These are phyloP conservation scores for Malurus melanocephalus DNA, from an alignment of 2,113 vertebrate species.

Conservation along the genomic window DNA sequence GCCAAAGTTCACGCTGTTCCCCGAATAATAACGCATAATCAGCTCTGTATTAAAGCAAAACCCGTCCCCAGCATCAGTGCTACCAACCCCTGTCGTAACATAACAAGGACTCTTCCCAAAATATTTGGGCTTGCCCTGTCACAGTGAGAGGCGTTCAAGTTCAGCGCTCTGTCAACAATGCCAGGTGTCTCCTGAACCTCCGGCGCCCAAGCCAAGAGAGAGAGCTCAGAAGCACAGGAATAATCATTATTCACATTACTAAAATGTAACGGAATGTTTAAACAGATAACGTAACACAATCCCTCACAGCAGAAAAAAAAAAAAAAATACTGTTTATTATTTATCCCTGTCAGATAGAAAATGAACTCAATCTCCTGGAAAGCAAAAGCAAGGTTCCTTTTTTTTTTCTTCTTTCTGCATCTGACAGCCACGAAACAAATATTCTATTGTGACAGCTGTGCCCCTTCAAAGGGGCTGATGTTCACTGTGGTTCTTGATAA, in stretches of 20 bases:
- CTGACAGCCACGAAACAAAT: background rate
- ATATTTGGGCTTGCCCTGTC: constrained; percentile 52
- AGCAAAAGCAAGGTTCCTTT: background rate
- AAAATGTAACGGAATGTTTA: constrained; percentile 56
- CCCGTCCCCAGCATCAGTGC: background rate
- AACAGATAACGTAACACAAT: constrained; percentile 60
- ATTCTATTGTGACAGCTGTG: background rate
- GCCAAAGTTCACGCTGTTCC: constrained; percentile 12
- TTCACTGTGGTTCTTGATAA: background rate
- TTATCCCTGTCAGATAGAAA: constrained; percentile 44
- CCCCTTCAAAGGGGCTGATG: background rate
- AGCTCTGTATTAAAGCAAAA: background rate
- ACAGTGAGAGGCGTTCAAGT: constrained; percentile 50
- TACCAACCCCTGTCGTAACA: constrained; percentile 34
- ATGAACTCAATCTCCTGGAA: constrained; percentile 32
- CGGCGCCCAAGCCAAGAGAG: constrained; percentile 23
- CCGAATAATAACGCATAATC: constrained; percentile 13
- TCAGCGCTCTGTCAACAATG: constrained; percentile 55
- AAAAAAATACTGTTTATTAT: constrained; percentile 20
- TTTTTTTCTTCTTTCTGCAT: background rate
- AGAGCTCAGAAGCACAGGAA: constrained; percentile 47
- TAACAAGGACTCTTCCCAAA: constrained; percentile 50
- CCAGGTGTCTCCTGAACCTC: constrained; percentile 45
- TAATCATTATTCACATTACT: constrained; percentile 47
- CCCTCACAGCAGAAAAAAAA: background rate